Conservation (phyloP, 2,888 invertebrate genomes). For the Idaea dimidiata region DNA sequence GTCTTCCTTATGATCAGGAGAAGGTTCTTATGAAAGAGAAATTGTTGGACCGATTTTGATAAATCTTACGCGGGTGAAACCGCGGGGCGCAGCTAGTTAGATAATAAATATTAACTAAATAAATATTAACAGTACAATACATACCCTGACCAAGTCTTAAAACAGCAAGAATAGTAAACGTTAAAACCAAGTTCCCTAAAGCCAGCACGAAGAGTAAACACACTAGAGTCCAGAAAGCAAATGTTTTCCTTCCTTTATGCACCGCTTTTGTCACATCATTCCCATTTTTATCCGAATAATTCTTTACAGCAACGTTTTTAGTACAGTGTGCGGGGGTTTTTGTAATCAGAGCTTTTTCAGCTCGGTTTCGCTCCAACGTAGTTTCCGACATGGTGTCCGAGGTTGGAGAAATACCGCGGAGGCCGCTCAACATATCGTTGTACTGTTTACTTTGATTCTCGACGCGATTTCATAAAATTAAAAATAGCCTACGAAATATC, state of each 20-base stretch:
- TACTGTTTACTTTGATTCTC: constrained; percentile 32
- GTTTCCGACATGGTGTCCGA: constrained; percentile 71
- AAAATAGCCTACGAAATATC: constrained; percentile 51
- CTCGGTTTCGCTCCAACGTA: constrained; percentile 62
- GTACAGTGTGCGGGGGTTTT: constrained; percentile 62
- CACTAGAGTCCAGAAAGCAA: constrained; percentile 90
- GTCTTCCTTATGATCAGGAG: too few species aligned
- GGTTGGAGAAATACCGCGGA: constrained; percentile 64
- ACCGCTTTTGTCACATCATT: constrained; percentile 65
- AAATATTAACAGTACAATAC: constrained; percentile 2
- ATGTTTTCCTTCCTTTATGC: constrained; percentile 80
- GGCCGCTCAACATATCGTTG: constrained; percentile 49
- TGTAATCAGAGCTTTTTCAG: constrained; percentile 65
- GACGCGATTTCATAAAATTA: constrained; percentile 45
- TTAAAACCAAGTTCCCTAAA: constrained; percentile 89
- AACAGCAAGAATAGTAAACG: constrained; percentile 90
- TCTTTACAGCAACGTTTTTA: constrained; percentile 49
- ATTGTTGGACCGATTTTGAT: too few species aligned
- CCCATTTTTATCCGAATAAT: constrained; percentile 72
- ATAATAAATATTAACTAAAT: too few species aligned
- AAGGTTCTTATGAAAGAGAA: too few species aligned
- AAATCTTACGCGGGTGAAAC: too few species aligned
- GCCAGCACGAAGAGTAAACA: constrained; percentile 86
- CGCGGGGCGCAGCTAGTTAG: too few species aligned
- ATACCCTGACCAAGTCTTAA: constrained; percentile 86